Conservation (phyloP, 2,113 vertebrate genomes). For the Mellivora capensis region DNA sequence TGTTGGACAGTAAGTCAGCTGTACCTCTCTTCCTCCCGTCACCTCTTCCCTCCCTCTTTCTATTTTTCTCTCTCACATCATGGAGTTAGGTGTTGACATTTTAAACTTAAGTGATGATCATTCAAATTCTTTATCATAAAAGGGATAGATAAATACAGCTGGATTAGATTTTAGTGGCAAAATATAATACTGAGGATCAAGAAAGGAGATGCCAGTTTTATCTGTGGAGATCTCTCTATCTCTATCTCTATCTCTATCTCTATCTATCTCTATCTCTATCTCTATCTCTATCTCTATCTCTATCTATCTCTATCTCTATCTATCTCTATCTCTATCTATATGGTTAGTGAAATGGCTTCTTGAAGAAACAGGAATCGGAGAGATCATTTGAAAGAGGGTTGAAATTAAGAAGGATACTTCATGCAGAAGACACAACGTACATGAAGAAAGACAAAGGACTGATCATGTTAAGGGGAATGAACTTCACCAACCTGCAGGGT, state of each 20-base stretch:
- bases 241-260: no score
- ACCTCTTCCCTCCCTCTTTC: not conserved
- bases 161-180: not conserved
- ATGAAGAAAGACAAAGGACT: not conserved
- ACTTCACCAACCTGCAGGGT: not conserved
- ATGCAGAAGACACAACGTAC: not conserved
- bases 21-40: no score
- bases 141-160: not conserved
- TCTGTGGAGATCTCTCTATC: not conserved
- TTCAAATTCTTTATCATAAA: not conserved
- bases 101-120: not conserved
- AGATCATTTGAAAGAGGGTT: not conserved
- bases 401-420: not conserved
- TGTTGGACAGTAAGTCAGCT: not conserved
- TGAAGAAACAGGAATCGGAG: not conserved
- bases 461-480: not conserved
- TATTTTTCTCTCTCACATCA: not conserved
- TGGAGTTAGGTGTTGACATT: not conserved
- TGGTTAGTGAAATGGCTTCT: not conserved
- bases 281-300: no score
- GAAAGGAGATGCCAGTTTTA: not conserved
- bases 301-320: no score
- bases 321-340: no score
- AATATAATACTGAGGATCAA: not conserved
- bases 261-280: no score